These are phyloP conservation scores for Oopsacas minuta DNA, from an alignment of 37 sponge, comb jelly and placozoan genomes.

Conservation along the genomic window DNA sequence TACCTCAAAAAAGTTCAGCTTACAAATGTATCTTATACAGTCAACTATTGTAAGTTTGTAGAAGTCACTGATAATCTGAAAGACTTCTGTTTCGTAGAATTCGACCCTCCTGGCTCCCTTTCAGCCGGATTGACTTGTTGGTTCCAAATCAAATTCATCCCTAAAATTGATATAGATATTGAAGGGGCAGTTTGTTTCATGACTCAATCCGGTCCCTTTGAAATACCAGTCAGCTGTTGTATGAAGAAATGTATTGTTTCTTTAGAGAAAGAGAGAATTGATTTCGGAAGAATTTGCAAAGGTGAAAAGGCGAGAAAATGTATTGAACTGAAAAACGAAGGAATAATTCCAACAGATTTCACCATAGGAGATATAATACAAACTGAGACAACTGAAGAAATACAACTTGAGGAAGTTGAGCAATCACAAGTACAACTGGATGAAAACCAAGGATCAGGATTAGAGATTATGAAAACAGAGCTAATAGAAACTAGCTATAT, in stretches of 20 bases:
- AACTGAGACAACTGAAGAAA: not conserved
- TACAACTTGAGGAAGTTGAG: not conserved
- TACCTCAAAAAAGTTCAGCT: constrained; percentile 43
- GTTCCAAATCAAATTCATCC: constrained; percentile 66
- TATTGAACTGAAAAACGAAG: constrained; percentile 48
- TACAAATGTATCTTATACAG: constrained; percentile 87
- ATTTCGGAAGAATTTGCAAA: constrained; percentile 66
- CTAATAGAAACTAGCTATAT: not conserved
- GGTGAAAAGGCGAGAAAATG: constrained; percentile 46
- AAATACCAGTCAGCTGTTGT: constrained; percentile 58
- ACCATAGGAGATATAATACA: constrained; percentile 21
- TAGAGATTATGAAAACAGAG: not conserved
- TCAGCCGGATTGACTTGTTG: constrained; percentile 85
- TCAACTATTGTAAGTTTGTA: constrained; percentile 64
- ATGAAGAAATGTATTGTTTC: constrained; percentile 47
- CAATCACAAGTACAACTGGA: not conserved
- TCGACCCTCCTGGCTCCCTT: constrained; percentile 78
- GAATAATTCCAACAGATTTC: constrained; percentile 58
- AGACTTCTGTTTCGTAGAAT: constrained; percentile 50
- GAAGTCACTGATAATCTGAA: constrained; percentile 49
- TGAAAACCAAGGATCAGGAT: not conserved
- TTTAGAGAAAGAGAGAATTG: constrained; percentile 19
- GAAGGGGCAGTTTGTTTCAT: constrained; percentile 47
- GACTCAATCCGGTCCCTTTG: constrained; percentile 81
- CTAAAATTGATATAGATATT: constrained; percentile 50